phyloP scores from a whole-genome alignment of 2,113 vertebrate genomes.

The human region GRCh38 chr1:230504001-230504500 shows the following conservation, averaged over 20 bases:
- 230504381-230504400: background rate
- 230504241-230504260: background rate
- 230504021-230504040: background rate
- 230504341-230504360: background rate
- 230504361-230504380: background rate
- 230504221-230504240: background rate
- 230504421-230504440: background rate
- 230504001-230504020: background rate
- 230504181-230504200: accelerated
- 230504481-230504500: background rate
- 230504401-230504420: background rate
- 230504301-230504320: accelerated
- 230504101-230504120: background rate
- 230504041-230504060: background rate
- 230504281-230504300: background rate
- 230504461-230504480: accelerated
- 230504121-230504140: background rate
- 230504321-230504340: accelerated
- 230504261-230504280: background rate
- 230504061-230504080: background rate
- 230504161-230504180: background rate
- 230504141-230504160: background rate
- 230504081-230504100: background rate
- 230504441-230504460: background rate
- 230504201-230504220: too few species aligned